Base-by-base conservation (phyloP, 2,888 invertebrate genomes). In the Stenodema calcarata region DNA sequence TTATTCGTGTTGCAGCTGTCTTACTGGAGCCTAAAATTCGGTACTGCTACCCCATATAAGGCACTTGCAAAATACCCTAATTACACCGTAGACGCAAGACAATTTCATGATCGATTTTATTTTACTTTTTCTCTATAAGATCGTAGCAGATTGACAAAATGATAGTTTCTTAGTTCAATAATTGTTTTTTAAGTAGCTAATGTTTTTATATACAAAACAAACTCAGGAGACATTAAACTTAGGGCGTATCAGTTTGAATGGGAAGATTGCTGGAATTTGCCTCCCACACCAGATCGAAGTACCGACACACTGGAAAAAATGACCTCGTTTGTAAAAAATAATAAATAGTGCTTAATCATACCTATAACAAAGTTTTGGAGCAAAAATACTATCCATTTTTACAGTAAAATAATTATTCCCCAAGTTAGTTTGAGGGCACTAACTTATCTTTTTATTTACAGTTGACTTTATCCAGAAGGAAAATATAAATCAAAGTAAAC, bases 31-130 rank as follows among this genome's bases (percentile, higher is more conserved):
- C 35, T 47, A 88, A 87, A 88, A 83, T 87, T 85, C 86, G 81
- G 81, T 83, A 85, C 81, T 87, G 86, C 88, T 87, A 88, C 88
- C 88, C 87, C 88, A 87, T 81, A 88, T 88, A 88, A 88, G 88
- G 88, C 88, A 88, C 88, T 87, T 88, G 88, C 88, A 88, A 88
- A 85, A 88, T 84, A 73, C 70, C 84, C 84, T 84, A 84, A 70
- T 70, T 62, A 84, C 44, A 78, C 44, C 44, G 82, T 82, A 82
- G 62, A 82, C 44, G 54, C 50, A 50, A 47, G 47, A 50, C n/a
- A 12, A 76, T 76, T 47, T 80, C 50, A n/a, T 42, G 54, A 50
- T 54, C 23, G 28, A 23, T 79, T 44, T 75, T 44, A 7, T 28
- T n/a, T 75, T 84, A 47, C 28, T 84, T 30, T 54, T 80, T 82